Evolutionary conservation across 2,888 invertebrate genomes (phyloP), one percentile per base, ranked within the genome.

Genomic region (Cheilosia scutellata): DNA sequence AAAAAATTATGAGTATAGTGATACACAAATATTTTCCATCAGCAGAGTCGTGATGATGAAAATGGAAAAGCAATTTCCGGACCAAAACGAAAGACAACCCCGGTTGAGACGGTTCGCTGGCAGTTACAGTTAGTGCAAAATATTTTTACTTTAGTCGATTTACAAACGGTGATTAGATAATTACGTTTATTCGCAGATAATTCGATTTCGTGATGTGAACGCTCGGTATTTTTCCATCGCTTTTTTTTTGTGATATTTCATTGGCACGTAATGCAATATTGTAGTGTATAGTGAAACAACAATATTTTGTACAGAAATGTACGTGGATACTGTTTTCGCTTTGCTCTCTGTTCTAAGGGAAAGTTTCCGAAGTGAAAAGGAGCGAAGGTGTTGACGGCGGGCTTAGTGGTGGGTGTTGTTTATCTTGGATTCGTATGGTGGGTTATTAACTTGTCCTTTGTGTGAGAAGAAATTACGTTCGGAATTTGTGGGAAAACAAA

Each of bases 91-190:
- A 37, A 58, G 47, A 42, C 82, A 44, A 74, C 16, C 27, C 57
- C 71, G 58, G 57, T 47, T 49, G 47, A 72, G 31, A 65, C 65
- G 40, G 57, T 58, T 44, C 53, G 27, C 42, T 76, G 47, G 44
- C 65, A 65, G 7, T 33, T 71, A 4, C 44, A 65, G 58, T 75
- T 75, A 37, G 33, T 66, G 60, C 40, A 70, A 70, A 79, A 66
- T 63, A 55, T 42, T 11, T 60, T 65, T 72, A 51, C 13, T 60
- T 76, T 42, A 62, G 82, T 80, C 65, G 72, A 76, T 76, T 82
- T 82, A 44, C 51, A 76, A 82, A 63, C 76, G 82, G 86, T 86
- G 86, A 86, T 86, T 86, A 86, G 86, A 82, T 82, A 82, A 86
- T 86, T 82, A 80, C 72, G 68, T 76, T 79, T 71, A 84, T 80